Conservation (phyloP, 2,113 vertebrate genomes). For the Elephas maximus region DNA sequence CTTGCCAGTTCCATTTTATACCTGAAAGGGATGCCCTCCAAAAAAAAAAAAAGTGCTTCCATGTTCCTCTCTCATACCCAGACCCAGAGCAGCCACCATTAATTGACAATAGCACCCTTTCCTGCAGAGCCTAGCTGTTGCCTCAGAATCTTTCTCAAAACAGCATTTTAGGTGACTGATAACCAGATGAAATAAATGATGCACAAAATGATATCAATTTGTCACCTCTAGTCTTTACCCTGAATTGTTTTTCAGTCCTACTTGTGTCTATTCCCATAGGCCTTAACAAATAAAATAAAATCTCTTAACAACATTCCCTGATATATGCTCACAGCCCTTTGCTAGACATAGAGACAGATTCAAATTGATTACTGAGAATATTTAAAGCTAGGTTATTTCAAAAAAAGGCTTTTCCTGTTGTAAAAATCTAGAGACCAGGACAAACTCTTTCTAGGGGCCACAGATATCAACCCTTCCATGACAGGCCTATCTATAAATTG, state of each 20-base stretch:
- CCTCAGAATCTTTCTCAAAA: slow-evolving; percentile 2
- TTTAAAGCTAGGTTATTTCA: not conserved
- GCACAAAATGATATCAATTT: not conserved
- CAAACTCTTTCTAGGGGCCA: not conserved
- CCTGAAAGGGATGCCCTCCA: not conserved
- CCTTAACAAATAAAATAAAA: slow-evolving; percentile 8
- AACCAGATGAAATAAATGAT: not conserved
- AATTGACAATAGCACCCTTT: not conserved
- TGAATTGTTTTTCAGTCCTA: not conserved
- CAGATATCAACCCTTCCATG: not conserved
- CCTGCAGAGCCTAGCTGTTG: not conserved
- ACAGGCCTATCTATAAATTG: not conserved
- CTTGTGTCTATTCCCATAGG: not conserved
- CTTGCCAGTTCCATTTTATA: not conserved
- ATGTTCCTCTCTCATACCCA: not conserved
- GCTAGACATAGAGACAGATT: not conserved
- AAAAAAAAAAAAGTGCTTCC: not conserved
- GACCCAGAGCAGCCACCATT: not conserved
- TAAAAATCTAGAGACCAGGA: not conserved
- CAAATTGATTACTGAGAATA: not conserved
- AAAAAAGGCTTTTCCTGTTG: not conserved
- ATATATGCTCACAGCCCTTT: not conserved
- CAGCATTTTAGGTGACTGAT: not conserved
- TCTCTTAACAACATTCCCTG: not conserved
- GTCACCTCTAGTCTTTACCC: not conserved